phyloP scores from a whole-genome alignment of 1,140 invertebrate species.

The Calosoma granatense region DNA sequence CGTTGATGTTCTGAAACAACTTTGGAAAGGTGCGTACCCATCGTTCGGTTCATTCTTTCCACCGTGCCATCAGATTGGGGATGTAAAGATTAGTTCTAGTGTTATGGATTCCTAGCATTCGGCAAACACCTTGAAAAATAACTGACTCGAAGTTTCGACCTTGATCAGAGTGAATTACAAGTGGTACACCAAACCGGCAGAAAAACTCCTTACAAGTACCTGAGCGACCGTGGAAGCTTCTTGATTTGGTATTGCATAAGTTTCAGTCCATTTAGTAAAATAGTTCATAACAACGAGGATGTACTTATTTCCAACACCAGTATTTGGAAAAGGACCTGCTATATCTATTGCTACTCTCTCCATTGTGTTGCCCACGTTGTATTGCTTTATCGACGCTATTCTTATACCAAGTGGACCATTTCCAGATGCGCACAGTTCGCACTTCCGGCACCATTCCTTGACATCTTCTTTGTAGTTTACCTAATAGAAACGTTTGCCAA shows the following conservation, averaged over 20 bases:
- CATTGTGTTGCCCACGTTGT: constrained; percentile 13
- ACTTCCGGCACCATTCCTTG: constrained; percentile 18
- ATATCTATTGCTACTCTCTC: constrained; percentile 19
- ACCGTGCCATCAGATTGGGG: constrained; percentile 31
- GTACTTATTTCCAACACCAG: constrained; percentile 16
- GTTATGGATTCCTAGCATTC: constrained; percentile 18
- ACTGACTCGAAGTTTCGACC: constrained; percentile 28
- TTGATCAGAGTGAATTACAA: constrained; percentile 29
- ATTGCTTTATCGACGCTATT: too few relatives aligned
- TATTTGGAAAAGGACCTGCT: constrained; percentile 13
- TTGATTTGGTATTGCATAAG: constrained; percentile 28
- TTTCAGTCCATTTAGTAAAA: constrained; percentile 31
- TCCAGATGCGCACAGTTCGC: too few relatives aligned
- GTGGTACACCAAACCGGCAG: constrained; percentile 27
- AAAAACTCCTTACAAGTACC: constrained; percentile 27
- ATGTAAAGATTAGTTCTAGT: constrained; percentile 25
- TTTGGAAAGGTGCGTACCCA: constrained; percentile 19
- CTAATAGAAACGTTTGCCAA: constrained; percentile 15
- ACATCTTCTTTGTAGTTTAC: constrained; percentile 17
- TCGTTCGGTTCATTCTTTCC: constrained; percentile 25
- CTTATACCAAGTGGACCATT: too few relatives aligned
- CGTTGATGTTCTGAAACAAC: constrained; percentile 17
- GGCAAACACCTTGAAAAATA: too few relatives aligned
- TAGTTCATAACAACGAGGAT: constrained; percentile 18
- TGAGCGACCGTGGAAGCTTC: constrained; percentile 28